Percentiles rank a stretch among this genome's conserved stretches.
phyloP scores from a whole-genome alignment of 2,888 invertebrate genomes.

The Noctua janthe region DNA sequence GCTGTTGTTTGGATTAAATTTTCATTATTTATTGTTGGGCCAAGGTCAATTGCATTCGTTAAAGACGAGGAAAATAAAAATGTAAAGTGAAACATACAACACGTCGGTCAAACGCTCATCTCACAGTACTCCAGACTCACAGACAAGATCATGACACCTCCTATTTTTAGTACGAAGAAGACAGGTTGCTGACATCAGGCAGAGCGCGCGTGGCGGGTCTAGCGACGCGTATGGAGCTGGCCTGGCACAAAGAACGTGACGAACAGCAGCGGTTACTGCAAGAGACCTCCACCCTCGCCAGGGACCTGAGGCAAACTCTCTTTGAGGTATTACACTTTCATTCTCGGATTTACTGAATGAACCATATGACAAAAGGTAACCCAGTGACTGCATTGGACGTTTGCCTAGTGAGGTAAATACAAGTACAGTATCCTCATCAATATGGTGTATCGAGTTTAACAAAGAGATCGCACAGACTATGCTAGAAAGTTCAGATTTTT shows the following conservation, averaged over 20 bases:
- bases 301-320: conserved; percentile 96
- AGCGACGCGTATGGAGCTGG: conserved; percentile 96
- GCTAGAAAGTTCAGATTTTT: background rate
- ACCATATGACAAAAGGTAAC: background rate
- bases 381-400: background rate
- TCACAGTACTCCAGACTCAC: too few relatives aligned
- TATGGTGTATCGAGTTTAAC: background rate
- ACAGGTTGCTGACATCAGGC: conserved; percentile 95
- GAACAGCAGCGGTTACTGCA: conserved; percentile 97
- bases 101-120: too few relatives aligned
- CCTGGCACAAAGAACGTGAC: conserved; percentile 98
- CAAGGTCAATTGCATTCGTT: too few relatives aligned
- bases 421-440: background rate
- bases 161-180: conserved; percentile 94
- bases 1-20: background rate
- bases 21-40: too few relatives aligned
- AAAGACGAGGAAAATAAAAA: too few relatives aligned
- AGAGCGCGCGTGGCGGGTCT: conserved; percentile 96
- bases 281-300: conserved; percentile 96
- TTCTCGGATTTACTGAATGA: background rate
- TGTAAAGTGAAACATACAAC: too few relatives aligned
- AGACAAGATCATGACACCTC: too few relatives aligned
- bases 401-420: background rate
- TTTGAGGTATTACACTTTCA: conserved; percentile 91
- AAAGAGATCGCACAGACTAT: too few relatives aligned